Conservation (phyloP, 2,113 vertebrate genomes). For the Erythrocercus mccallii region DNA sequence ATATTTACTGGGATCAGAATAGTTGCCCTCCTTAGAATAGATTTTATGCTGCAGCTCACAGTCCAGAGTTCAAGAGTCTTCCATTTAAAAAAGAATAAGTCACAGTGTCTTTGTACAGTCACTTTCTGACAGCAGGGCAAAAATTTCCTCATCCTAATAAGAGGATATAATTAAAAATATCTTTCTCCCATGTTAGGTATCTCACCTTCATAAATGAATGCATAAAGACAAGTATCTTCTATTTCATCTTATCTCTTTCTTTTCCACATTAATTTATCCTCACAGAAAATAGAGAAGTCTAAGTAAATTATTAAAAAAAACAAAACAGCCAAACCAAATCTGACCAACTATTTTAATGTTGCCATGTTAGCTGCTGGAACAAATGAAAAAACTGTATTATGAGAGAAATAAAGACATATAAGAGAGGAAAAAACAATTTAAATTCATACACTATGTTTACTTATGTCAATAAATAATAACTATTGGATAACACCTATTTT, state of each 20-base stretch:
- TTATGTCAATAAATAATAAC: not conserved
- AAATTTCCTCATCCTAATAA: not conserved
- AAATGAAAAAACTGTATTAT: not conserved
- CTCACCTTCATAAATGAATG: not conserved
- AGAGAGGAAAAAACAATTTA: not conserved
- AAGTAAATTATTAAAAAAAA: not conserved
- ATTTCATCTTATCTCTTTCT: not conserved
- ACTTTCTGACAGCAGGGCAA: not conserved
- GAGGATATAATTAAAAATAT: not conserved
- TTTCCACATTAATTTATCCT: not conserved
- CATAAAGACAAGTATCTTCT: not conserved
- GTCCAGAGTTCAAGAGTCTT: constrained; percentile 8
- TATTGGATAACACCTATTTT: not conserved
- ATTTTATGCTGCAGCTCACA: not conserved
- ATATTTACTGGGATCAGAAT: constrained; percentile 44
- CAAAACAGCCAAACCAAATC: not conserved
- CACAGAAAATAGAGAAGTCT: not conserved
- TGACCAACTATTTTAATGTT: not conserved
- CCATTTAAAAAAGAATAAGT: not conserved
- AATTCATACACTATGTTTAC: not conserved
- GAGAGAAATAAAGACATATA: not conserved
- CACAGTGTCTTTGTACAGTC: not conserved
- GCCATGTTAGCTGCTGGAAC: not conserved
- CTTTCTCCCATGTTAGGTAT: not conserved
- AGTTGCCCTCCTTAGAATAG: constrained; percentile 22